Base-by-base conservation (phyloP, 1,140 invertebrate genomes). In the Gerris buenoi region DNA sequence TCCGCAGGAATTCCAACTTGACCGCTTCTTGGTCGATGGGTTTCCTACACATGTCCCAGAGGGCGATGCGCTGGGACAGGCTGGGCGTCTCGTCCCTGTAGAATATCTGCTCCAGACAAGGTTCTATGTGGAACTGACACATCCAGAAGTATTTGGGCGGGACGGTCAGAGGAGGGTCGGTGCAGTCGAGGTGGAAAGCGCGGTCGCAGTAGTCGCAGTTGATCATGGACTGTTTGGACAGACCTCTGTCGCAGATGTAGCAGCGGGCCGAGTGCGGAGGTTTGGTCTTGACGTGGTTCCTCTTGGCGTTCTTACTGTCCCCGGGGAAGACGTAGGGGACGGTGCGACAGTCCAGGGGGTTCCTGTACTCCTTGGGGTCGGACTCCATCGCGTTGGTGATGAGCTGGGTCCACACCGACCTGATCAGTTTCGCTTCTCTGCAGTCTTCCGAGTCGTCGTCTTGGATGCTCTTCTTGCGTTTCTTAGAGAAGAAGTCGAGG, bases 91-190 rank as follows among this genome's bases (percentile, higher is more conserved):
- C 15, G 10, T 60, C 58, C 23, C 23, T 5, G 23, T 14, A 60
- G 58, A 13, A 60, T 25, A 60, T 60, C 5, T 60, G 3, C 58
- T 60, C 58, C 58, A 60, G 23, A 22, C 23, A 60, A 13, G 58
- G 58, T 60, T 60, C 58, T 13, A 60, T 60, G 22, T 60, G 58
- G 22, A 60, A 60, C 23, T 15, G 58, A 60, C 58, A 60, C 15
- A 60, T 60, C 58, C 58, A 60, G 22, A 22, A 60, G 23, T 25
- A 60, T 25, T 60, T 60, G 10, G 58, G 58, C 10, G 23, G 15
- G 22, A 22, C 23, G 10, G 58, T 60, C 23, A 60, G 5, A 22
- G 58, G 58, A 60, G 58, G 58, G 23, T 60, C 58, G 23, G 23
- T 60, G 23, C 58, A 60, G 23, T 60, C 58, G 23, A 60, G 58